Percentiles rank a stretch among this genome's conserved stretches.
Conservation (phyloP, 2,888 invertebrate species). For the Lasioglossum figueresi region DNA sequence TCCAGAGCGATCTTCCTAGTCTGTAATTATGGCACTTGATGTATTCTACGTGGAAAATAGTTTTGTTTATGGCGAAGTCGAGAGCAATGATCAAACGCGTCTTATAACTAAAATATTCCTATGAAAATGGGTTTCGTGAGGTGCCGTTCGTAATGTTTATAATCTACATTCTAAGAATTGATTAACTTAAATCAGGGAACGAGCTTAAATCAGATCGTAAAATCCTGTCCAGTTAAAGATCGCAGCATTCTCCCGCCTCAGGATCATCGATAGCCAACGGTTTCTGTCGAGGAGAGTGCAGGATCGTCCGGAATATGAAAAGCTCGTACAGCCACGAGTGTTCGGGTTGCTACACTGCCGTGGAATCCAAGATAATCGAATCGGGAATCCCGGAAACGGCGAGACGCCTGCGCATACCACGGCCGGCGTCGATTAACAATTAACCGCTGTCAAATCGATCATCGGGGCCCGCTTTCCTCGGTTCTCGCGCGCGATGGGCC, state of each 20-base stretch:
- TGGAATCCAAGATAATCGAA: constrained; percentile 12
- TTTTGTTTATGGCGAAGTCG: neutral
- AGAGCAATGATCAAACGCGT: neutral
- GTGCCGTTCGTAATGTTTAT: neutral
- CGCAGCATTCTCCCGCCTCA: neutral
- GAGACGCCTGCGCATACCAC: neutral
- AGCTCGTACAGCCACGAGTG: neutral
- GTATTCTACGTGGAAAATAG: neutral
- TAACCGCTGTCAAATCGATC: constrained; percentile 14
- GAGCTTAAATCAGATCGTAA: neutral
- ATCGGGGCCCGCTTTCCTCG: neutral
- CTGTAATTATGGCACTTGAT: neutral
- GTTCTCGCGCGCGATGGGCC: neutral
- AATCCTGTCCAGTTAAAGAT: neutral
- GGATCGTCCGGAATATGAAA: neutral
- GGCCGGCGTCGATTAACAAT: constrained; percentile 9
- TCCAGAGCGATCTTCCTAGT: neutral
- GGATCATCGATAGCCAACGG: neutral
- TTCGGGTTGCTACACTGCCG: neutral
- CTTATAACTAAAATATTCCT: neutral
- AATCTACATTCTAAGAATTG: neutral
- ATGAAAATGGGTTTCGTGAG: too few relatives aligned
- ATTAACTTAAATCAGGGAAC: too few relatives aligned
- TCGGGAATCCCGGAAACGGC: constrained; percentile 13
- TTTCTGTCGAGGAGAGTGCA: neutral